Conservation (phyloP, 2,797 vertebrate genomes). For the Loris lydekkerianus region DNA sequence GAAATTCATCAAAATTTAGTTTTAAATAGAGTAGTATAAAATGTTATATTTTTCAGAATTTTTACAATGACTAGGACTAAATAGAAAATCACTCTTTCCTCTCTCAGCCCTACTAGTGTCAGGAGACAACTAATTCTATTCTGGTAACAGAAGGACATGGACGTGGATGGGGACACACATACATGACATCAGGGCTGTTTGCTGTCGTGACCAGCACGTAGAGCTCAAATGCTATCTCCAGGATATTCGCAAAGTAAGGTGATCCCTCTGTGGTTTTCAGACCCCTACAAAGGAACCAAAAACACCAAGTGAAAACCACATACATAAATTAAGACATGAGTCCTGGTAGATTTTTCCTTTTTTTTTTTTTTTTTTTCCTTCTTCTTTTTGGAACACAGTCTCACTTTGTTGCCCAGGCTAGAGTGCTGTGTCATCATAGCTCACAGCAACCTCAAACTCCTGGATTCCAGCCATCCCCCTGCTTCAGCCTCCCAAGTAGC, state of each 20-base stretch:
- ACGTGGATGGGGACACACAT: conserved; percentile 59
- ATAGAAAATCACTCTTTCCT: neutral
- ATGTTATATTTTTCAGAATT: neutral
- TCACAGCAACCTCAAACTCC: too few species aligned
- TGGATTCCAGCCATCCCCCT: too few species aligned
- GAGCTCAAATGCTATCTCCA: conserved; percentile 94
- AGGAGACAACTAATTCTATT: neutral
- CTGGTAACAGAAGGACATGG: fast-evolving
- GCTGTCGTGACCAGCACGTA: conserved; percentile 97
- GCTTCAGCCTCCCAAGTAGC: too few species aligned
- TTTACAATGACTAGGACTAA: neutral
- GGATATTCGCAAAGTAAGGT: conserved; percentile 93
- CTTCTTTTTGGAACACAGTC: too few species aligned
- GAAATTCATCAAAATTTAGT: neutral
- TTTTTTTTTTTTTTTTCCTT: too few species aligned
- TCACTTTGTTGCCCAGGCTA: too few species aligned
- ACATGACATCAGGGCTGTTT: conserved; percentile 97
- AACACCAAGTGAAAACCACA: neutral
- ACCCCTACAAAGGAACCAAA: conserved; percentile 86
- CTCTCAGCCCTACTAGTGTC: neutral
- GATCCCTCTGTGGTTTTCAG: conserved; percentile 91
- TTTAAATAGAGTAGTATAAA: neutral
- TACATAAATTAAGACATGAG: neutral
- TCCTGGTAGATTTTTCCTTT: neutral
- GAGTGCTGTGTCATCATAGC: too few species aligned